Base-by-base conservation (phyloP, 1,140 invertebrate genomes). In the Drosophila takahashii region DNA sequence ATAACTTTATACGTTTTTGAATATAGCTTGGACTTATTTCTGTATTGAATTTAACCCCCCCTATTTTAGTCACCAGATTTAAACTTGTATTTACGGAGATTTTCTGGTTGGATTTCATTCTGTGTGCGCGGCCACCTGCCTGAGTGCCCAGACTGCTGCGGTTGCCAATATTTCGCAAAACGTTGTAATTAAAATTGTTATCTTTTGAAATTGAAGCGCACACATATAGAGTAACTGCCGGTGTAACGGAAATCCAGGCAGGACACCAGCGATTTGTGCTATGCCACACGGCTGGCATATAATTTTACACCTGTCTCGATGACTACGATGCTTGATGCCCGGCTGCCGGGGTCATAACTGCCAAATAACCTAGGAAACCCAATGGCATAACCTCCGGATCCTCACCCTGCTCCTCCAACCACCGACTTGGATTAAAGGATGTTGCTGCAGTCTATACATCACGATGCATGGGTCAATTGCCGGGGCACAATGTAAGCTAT, bases 111-210 rank as follows among this genome's bases (percentile, higher is more conserved):
- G 16, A 26, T 39, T 47, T 18, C 13, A 39, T 47, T 34, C 16
- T 41, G 5, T 22, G 51, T 15, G 27, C 22, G 52, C 52, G 9
- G 8, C 29, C 15, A 22, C 10, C 29, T 57, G n/a, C 11, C 36
- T 27, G 45, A 54, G 51, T 45, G 70, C 26, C 32, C 39, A 64
- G 50, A 39, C 58, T 74, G 58, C 52, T 65, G 42, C n/a, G 69
- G 61, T 48, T 54, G 53, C 41, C 74, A 77, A 77, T 81, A 70
- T 60, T 37, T 32, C 60, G 41, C 54, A 69, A 81, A 81, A 74
- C 77, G 50, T 62, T 80, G 59, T 86, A 85, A 85, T 85, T 85
- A 81, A 85, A 77, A 80, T 80, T 57, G 62, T 85, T 85, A 85
- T 77, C 66, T 69, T 80, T 77, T 48, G 59, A 72, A 73, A 73